Evolutionary conservation across 1,140 invertebrate genomes (phyloP), one percentile per base, ranked within the genome.

Genomic region (Penaeus japonicus): DNA sequence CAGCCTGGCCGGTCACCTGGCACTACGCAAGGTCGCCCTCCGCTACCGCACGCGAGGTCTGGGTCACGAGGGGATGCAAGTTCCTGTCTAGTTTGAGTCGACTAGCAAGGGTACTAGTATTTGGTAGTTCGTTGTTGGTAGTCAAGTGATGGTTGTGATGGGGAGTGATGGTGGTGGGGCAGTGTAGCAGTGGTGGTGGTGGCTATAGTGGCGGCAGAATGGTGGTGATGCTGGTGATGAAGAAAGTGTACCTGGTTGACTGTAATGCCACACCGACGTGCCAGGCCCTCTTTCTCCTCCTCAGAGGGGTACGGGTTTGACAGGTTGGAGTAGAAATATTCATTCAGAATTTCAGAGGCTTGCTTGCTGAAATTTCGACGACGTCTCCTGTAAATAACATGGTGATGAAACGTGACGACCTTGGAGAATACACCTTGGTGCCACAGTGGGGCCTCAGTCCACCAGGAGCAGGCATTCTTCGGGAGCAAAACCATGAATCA

Each of bases 301-400:
- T 99, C 99, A 92, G 97, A 99, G 84, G 99, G 99, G 94, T 99
- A 99, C 27, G 99, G 99, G 95, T 99, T 99, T 92, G 97, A 98
- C 90, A 99, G 95, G 93, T 99, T 98, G 90, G 98, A 99, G 94
- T 99, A 99, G 94, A 99, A 99, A 94, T 99, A 99, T 94, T 99
- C 98, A 93, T 99, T 99, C 91, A 99, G 94, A 91, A 99, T 98
- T 95, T 99, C 99, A 18, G 99, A 99, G 30, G 99, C 99, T 93
- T 99, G 98, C 94, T 99, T 99, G 94, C 98, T 99, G 94, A 99
- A 99, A 94, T 99, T 99, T 91, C 99, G 95, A 91, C 99, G 95
- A 93, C 99, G 99, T 92, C 99, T 95, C 93, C 99, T 98, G 92
- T 54, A 92, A 86, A 92, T 91, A 91, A 84, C 89, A 32, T 55